A percentile compares a stretch with the other conserved stretches of the same genome.
Conservation (phyloP, 2,797 vertebrate species). For the Oreochromis mossambicus region DNA sequence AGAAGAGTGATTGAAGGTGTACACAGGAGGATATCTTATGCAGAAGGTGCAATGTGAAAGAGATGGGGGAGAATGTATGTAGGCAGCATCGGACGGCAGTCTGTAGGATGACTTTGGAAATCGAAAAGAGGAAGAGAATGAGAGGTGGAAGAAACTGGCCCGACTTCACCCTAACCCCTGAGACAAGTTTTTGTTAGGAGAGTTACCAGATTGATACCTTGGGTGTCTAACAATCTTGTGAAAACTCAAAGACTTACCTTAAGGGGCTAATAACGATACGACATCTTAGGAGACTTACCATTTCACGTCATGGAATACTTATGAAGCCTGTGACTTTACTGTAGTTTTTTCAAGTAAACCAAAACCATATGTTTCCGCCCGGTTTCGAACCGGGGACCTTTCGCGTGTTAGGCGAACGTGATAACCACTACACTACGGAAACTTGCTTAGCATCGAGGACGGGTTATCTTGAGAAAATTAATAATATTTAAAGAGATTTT, state of each 20-base stretch:
- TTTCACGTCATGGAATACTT: not conserved
- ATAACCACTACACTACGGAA: not conserved
- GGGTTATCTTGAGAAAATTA: not conserved
- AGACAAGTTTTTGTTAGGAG: not conserved
- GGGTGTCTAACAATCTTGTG: not conserved
- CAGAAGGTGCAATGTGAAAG: not conserved
- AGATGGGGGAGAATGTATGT: not conserved
- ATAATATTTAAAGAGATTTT: not conserved
- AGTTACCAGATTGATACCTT: not conserved
- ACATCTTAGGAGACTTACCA: not conserved
- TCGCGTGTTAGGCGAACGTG: not conserved
- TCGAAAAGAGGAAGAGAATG: not conserved
- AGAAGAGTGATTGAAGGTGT: not conserved
- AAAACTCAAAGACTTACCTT: not conserved
- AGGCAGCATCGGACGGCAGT: not conserved
- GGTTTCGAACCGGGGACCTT: not conserved
- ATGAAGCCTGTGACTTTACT: fast-evolving
- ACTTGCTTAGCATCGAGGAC: fast-evolving
- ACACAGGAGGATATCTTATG: not conserved
- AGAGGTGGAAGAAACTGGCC: not conserved
- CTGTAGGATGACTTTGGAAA: not conserved
- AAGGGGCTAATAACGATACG: not conserved
- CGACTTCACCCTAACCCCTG: not conserved
- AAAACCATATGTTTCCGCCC: not conserved
- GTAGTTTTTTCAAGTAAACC: not conserved